phyloP scores from a whole-genome alignment of 2,113 vertebrate genomes.

The Hippocampus barbouri region DNA sequence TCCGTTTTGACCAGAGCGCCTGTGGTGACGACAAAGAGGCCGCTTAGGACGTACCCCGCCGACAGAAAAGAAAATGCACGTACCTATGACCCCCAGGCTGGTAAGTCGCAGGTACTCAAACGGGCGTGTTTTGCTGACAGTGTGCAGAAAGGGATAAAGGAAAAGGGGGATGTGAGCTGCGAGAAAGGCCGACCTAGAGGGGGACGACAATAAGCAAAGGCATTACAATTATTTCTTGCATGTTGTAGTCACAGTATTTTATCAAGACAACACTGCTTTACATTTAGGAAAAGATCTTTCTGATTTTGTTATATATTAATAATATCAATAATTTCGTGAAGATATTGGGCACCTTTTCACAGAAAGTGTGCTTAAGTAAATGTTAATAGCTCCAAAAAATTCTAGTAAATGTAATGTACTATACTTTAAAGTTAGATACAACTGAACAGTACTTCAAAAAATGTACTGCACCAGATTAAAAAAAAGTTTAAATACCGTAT shows the following conservation, averaged over 20 bases:
- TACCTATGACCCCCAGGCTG: conserved; percentile 95
- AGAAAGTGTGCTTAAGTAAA: too few relatives aligned
- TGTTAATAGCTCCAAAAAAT: too few relatives aligned
- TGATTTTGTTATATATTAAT: too few relatives aligned
- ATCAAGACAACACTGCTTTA: too few relatives aligned
- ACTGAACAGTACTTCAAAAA: too few relatives aligned
- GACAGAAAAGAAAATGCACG: background rate
- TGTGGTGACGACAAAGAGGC: conserved; percentile 45
- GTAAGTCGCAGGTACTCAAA: conserved; percentile 97
- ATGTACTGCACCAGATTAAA: too few relatives aligned
- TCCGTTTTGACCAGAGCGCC: conserved; percentile 97
- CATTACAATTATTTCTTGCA: background rate
- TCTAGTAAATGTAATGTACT: too few relatives aligned
- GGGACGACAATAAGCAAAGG: background rate
- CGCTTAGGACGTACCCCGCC: background rate
- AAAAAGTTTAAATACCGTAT: too few relatives aligned
- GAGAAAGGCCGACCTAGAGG: conserved; percentile 89
- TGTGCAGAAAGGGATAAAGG: conserved; percentile 96
- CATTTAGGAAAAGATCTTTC: too few relatives aligned
- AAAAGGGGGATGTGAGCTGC: conserved; percentile 97
- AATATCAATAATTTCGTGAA: too few relatives aligned
- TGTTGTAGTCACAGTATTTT: background rate
- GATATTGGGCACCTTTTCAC: too few relatives aligned
- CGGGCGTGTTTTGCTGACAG: conserved; percentile 94
- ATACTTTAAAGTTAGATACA: too few relatives aligned